A percentile compares a stretch with the other conserved stretches of the same genome.
Conservation (phyloP, 2,113 vertebrate species). For the Solea solea region DNA sequence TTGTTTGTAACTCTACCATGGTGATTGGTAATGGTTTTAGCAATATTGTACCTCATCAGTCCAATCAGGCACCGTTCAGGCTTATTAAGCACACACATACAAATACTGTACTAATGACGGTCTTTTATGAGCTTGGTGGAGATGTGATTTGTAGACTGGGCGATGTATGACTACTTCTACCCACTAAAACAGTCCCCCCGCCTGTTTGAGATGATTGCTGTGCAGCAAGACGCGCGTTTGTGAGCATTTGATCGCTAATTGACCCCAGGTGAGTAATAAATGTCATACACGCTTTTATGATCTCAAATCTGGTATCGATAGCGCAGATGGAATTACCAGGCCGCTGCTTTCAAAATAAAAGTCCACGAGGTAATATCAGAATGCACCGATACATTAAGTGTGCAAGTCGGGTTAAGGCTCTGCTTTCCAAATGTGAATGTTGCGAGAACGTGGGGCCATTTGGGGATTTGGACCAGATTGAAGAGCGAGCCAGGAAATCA, state of each 20-base stretch:
- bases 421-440: slow-evolving; percentile 6
- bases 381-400: background rate
- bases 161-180: slow-evolving; percentile 17
- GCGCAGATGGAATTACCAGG: background rate
- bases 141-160: slow-evolving; percentile 55
- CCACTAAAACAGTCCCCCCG: slow-evolving; percentile 15
- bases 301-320: background rate
- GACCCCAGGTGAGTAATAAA: slow-evolving; percentile 7
- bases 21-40: slow-evolving; percentile 54
- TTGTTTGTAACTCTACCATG: slow-evolving; percentile 49
- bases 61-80: slow-evolving; percentile 44
- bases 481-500: slow-evolving; percentile 1
- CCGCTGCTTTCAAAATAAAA: slow-evolving; percentile 8
- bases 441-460: slow-evolving; percentile 33
- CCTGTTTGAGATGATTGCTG: slow-evolving; percentile 33
- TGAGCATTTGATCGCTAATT: slow-evolving; percentile 14
- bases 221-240: background rate
- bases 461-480: slow-evolving; percentile 49
- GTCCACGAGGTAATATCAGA: background rate
- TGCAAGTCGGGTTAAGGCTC: background rate
- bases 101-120: slow-evolving; percentile 35
- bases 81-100: slow-evolving; percentile 51
- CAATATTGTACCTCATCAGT: slow-evolving; percentile 52
- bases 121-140: slow-evolving; percentile 57
- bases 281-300: slow-evolving; percentile 1